Evolutionary conservation across 1,140 invertebrate genomes (phyloP).

Genomic region (Oscheius sp.): DNA sequence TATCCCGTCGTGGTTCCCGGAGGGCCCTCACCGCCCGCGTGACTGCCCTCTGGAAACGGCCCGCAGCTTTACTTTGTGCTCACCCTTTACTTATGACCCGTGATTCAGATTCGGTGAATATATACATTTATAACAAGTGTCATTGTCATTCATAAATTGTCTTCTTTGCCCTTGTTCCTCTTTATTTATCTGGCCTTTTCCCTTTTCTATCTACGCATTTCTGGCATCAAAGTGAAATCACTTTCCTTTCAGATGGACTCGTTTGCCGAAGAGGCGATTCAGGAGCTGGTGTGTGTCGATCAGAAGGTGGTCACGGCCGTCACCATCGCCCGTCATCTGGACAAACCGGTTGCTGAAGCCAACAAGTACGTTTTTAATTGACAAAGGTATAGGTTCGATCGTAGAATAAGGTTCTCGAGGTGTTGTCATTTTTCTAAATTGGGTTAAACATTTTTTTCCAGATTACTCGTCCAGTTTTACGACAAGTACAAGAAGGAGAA

Average conservation of each 20-base stretch:
- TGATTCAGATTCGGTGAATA: no score
- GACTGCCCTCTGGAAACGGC: no score
- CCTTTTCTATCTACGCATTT: not conserved
- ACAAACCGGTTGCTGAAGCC: not conserved
- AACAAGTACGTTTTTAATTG: not conserved
- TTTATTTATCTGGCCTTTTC: not conserved
- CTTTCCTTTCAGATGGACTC: not conserved
- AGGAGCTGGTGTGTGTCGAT: not conserved
- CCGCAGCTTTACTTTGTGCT: no score
- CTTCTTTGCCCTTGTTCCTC: not conserved
- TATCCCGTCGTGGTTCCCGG: no score
- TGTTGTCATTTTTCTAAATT: no score
- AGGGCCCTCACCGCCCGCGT: no score
- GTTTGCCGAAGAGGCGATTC: not conserved
- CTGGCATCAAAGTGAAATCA: not conserved
- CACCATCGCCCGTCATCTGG: not conserved
- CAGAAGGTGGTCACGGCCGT: not conserved
- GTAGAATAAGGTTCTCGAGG: no score
- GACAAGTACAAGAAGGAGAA: not conserved
- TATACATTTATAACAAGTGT: not conserved
- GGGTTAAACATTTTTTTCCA: no score
- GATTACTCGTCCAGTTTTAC: not conserved
- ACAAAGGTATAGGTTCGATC: no score
- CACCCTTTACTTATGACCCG: no score
- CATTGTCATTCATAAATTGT: not conserved